Conservation (phyloP, 1,140 invertebrate species). For the Lordiphosa stackelbergi region DNA sequence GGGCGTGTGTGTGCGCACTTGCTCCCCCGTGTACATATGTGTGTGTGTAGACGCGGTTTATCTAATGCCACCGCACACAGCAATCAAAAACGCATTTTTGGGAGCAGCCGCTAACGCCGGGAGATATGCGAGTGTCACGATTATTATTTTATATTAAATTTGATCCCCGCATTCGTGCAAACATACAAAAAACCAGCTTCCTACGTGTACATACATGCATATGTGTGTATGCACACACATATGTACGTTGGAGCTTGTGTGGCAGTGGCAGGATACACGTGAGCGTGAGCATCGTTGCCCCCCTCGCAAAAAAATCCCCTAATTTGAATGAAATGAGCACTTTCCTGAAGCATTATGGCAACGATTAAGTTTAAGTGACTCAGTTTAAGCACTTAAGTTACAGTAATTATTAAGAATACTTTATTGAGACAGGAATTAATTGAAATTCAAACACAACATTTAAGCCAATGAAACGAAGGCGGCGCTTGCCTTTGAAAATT, state of each 20-base stretch:
- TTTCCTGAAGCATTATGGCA: background rate
- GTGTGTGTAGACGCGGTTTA: conserved; percentile 34
- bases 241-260: too few relatives aligned
- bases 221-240: conserved; percentile 2
- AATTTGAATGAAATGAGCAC: conserved; percentile 11
- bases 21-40: conserved; percentile 5
- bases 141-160: conserved; percentile 53
- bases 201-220: background rate
- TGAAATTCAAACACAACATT: background rate
- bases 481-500: background rate
- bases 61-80: conserved; percentile 40
- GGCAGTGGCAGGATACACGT: conserved; percentile 1
- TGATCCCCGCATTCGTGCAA: conserved; percentile 3
- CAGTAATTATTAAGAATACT: conserved; percentile 1
- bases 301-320: background rate
- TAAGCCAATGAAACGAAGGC: background rate
- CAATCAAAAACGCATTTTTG: conserved; percentile 49
- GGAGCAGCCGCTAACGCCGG: conserved; percentile 4
- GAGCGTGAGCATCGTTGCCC: conserved; percentile 3
- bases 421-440: background rate
- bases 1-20: conserved; percentile 4
- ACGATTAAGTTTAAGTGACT: conserved; percentile 3
- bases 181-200: background rate
- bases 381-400: background rate
- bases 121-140: conserved; percentile 30